Evolutionary conservation across 1,140 invertebrate genomes (phyloP), one percentile per base, ranked within the genome.

Genomic region (Penaeus vannamei): DNA sequence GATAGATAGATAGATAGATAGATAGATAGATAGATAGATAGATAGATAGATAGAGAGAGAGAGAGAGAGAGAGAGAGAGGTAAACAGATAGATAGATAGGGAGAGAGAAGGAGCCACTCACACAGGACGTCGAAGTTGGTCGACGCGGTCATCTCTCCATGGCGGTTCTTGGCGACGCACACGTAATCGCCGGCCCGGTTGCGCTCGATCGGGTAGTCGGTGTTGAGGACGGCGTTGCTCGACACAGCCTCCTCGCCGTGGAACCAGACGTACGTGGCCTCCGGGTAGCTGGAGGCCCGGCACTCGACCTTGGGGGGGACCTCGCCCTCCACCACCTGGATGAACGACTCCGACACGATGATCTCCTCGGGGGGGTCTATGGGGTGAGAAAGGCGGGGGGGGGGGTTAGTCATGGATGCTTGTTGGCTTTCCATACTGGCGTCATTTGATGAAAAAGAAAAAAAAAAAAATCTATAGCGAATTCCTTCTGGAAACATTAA

Each of bases 291-390:
- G 84, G 95, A 95, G 2, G 97, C 96, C 91, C 94, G 94, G 92
- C 97, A 98, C 82, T 95, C 94, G 20, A 98, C 95, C 91, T 95
- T 95, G 72, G 95, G 95, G 7, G 97, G 96, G 86, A 95, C 95
- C 85, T 96, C 95, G 89, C 96, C 95, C 92, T 97, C 97, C 36
- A 95, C 94, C 17, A 98, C 97, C 89, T 95, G 95, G 32, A 98
- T 95, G 42, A 95, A 93, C 66, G 93, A 94, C 20, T 95, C 95
- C 0, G 95, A 96, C 10, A 98, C 96, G 1, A 95, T 96, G 91
- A 97, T 95, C 91, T 97, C 96, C 92, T 97, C 96, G 8, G 97
- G 97, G 86, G 97, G 96, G 95, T 97, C 97, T 98, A 69, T 92
- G 93, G 77, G 60, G 72, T 80, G 90, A 87, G 91, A 91, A 46